Conservation (phyloP, 1,140 invertebrate genomes). For the Coenobita brevimanus region DNA sequence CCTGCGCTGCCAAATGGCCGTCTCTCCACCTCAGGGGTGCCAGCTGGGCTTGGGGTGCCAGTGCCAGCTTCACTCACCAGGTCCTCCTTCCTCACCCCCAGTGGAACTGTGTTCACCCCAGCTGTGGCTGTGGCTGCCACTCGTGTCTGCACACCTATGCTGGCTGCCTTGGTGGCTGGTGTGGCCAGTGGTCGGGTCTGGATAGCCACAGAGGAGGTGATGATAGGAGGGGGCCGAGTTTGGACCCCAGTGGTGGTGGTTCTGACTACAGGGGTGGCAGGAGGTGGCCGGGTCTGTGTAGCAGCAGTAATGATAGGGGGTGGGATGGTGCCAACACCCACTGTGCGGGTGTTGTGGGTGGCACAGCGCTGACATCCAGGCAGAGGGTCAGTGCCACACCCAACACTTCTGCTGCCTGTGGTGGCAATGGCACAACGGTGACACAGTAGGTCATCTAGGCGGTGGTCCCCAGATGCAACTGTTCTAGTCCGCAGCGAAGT, state of each 20-base stretch:
- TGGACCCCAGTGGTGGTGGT: constrained; percentile 13
- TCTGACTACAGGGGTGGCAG: background rate
- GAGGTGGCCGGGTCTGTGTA: background rate
- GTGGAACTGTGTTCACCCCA: constrained; percentile 48
- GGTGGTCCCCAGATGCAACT: constrained; percentile 68
- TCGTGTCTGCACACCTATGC: constrained; percentile 1
- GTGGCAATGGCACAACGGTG: constrained; percentile 50
- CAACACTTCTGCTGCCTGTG: constrained; percentile 46
- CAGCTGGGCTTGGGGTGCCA: constrained; percentile 75
- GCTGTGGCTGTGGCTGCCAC: constrained; percentile 24
- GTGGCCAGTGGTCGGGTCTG: background rate
- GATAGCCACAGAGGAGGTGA: background rate
- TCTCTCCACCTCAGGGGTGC: constrained; percentile 71
- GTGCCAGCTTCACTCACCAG: constrained; percentile 70
- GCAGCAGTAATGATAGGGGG: background rate
- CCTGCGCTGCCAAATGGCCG: constrained; percentile 70
- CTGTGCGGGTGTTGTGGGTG: constrained; percentile 36
- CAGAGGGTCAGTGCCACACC: constrained; percentile 57
- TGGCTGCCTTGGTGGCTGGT: background rate
- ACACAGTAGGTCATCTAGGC: constrained; percentile 64
- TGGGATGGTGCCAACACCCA: constrained; percentile 48
- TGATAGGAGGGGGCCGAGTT: constrained; percentile 19
- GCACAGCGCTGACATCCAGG: constrained; percentile 62
- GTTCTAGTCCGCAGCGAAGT: constrained; percentile 14
- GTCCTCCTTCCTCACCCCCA: constrained; percentile 72